Conservation (phyloP, 2,797 vertebrate genomes). For the Channa striata region DNA sequence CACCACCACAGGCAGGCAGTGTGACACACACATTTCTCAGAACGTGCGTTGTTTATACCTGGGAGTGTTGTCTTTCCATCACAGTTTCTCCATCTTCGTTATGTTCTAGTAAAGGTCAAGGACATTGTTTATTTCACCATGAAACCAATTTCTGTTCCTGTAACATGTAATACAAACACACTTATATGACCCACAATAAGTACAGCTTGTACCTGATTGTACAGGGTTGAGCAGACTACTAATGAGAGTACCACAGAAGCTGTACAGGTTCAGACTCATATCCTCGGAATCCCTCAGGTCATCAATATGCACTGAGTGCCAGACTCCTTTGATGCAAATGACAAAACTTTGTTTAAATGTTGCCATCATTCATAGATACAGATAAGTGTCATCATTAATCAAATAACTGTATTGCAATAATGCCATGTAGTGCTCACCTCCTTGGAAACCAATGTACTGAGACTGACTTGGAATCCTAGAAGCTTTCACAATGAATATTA, state of each 20-base stretch:
- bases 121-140: conserved; percentile 8
- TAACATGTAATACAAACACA: background rate
- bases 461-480: conserved; percentile 76
- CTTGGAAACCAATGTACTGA: conserved; percentile 85
- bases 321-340: conserved; percentile 69
- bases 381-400: too few relatives aligned
- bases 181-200: background rate
- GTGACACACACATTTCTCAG: too few relatives aligned
- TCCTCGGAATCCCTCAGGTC: conserved; percentile 83
- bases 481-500: conserved; percentile 83
- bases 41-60: conserved; percentile 18
- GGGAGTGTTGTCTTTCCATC: conserved; percentile 19
- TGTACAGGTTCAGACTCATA: conserved; percentile 80
- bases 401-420: background rate
- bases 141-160: background rate
- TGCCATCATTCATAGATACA: rapidly evolving
- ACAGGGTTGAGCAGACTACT: conserved; percentile 74
- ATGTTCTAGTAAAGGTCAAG: conserved; percentile 35
- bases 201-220: conserved; percentile 57
- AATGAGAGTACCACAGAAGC: conserved; percentile 80
- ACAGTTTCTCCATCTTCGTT: conserved; percentile 11
- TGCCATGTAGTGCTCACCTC: conserved; percentile 70
- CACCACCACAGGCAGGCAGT: too few relatives aligned
- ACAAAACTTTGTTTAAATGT: conserved; percentile 14
- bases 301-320: conserved; percentile 83